These are phyloP conservation scores for Diaperis boleti DNA, from an alignment of 2,888 invertebrate genomes.

Conservation along the genomic window DNA sequence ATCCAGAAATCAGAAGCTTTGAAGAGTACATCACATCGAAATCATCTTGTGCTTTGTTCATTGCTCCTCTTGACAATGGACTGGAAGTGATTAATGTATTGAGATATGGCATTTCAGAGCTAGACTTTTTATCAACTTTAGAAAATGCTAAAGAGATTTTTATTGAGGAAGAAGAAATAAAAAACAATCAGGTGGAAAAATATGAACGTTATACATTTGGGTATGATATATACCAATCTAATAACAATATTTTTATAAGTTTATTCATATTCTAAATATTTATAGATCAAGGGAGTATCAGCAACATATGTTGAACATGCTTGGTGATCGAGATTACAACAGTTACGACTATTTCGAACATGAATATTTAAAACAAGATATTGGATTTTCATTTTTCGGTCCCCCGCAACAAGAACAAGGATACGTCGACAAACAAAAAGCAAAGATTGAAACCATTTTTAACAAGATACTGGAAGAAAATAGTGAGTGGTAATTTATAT, in stretches of 20 bases:
- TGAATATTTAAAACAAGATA: conserved; percentile 68
- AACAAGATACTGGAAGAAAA: conserved; percentile 51
- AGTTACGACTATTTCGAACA: conserved; percentile 69
- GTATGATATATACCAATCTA: too few relatives aligned
- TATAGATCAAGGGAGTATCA: conserved; percentile 63
- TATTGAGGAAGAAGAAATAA: conserved; percentile 38
- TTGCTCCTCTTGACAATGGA: conserved; percentile 46
- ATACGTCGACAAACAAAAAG: conserved; percentile 53
- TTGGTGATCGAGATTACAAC: conserved; percentile 70
- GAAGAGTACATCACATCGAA: conserved; percentile 41
- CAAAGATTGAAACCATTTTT: conserved; percentile 53
- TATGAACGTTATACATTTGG: too few relatives aligned
- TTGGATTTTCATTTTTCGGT: conserved; percentile 71
- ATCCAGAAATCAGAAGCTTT: conserved; percentile 17
- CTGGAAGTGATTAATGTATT: conserved; percentile 42
- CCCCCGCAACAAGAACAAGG: conserved; percentile 67
- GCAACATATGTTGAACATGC: conserved; percentile 71
- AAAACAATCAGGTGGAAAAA: too few relatives aligned
- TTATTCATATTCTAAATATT: background rate
- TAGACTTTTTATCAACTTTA: conserved; percentile 43
- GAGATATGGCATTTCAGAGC: conserved; percentile 43
- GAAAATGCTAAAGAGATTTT: conserved; percentile 32
- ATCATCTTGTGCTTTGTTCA: conserved; percentile 47
- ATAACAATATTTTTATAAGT: background rate
- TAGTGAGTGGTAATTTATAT: conserved; percentile 52